Evolutionary conservation across 1,140 invertebrate genomes (phyloP).

Genomic region (Pararge aegeria): DNA sequence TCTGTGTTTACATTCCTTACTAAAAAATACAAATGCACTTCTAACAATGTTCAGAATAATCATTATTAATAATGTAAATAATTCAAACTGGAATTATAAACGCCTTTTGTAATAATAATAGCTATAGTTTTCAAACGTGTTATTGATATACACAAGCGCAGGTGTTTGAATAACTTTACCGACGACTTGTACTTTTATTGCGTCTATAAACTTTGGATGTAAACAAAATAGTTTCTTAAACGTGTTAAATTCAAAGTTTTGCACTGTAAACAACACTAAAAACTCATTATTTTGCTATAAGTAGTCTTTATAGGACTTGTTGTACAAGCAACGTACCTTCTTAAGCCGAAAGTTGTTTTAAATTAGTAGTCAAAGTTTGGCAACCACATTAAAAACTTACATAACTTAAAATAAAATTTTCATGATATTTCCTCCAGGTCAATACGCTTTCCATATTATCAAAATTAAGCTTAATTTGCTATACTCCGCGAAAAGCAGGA

Average conservation of each 20-base stretch:
- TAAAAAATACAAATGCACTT: no score
- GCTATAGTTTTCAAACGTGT: not conserved
- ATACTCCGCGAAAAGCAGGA: no score
- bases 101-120: not conserved
- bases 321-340: not conserved
- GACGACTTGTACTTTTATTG: not conserved
- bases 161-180: not conserved
- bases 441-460: no score
- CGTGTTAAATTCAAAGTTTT: constrained; percentile 1
- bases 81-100: no score
- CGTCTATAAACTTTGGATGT: not conserved
- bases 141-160: not conserved
- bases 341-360: not conserved
- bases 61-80: no score
- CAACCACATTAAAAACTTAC: no score
- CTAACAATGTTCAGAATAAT: no score
- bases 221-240: not conserved
- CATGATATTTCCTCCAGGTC: no score
- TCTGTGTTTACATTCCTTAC: no score
- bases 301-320: constrained; percentile 12
- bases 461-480: no score
- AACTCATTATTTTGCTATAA: constrained; percentile 7
- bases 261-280: constrained; percentile 4
- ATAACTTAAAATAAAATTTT: no score
- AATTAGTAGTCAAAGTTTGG: not conserved